Evolutionary conservation across 2,888 invertebrate genomes (phyloP).

Genomic region (Harmothoe impar): DNA sequence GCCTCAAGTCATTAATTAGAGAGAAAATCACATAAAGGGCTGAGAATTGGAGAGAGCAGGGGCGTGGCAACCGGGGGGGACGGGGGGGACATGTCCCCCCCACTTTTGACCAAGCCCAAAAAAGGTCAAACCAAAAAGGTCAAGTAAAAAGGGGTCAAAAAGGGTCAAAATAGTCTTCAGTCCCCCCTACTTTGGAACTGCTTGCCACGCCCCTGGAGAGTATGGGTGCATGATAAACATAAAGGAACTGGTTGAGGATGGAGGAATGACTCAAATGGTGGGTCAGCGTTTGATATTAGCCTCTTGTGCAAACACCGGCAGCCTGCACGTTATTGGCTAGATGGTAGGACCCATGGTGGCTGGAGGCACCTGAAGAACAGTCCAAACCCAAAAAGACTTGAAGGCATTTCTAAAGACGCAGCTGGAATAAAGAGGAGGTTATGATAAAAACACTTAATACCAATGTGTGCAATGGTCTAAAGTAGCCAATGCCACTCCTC

Average conservation of each 20-base stretch:
- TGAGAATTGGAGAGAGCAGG: not conserved
- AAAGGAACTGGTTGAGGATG: not conserved
- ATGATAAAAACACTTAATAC: not conserved
- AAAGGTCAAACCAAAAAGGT: too few species aligned
- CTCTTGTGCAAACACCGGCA: not conserved
- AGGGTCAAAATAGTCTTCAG: too few species aligned
- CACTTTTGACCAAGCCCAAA: too few species aligned
- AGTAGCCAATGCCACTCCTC: not conserved
- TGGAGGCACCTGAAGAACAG: not conserved
- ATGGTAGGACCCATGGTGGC: not conserved
- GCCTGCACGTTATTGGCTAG: not conserved
- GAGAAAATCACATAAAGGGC: not conserved
- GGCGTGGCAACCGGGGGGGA: too few species aligned
- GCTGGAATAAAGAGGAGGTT: not conserved
- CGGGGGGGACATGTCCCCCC: too few species aligned
- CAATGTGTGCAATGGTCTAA: not conserved
- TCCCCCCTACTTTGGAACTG: too few species aligned
- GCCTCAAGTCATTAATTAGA: not conserved
- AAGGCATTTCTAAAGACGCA: not conserved
- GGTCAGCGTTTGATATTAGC: not conserved
- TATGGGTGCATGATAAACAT: too few species aligned
- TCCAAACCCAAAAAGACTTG: constrained; percentile 6
- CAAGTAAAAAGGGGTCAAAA: too few species aligned
- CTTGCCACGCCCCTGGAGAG: too few species aligned
- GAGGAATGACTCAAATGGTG: not conserved